Conservation (phyloP, 2,888 invertebrate genomes). For the Dyspetes luteomarginatus region DNA sequence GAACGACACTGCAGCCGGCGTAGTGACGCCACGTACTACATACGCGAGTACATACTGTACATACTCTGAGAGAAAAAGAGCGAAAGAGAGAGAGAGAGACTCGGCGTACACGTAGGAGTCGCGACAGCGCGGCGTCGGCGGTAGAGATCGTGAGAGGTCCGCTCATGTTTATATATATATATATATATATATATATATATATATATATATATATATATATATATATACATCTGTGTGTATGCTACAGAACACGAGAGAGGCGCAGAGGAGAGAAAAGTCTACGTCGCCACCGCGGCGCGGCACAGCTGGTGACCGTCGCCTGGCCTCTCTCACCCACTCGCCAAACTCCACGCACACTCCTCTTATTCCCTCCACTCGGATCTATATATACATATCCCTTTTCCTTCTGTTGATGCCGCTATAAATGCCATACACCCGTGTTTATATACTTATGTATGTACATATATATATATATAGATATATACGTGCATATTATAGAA, state of each 20-base stretch:
- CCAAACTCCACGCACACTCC: constrained; percentile 54
- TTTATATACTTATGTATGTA: constrained; percentile 40
- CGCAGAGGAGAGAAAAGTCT: constrained; percentile 33
- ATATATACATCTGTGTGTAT: constrained; percentile 28
- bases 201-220: too few species aligned
- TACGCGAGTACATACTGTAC: constrained; percentile 47
- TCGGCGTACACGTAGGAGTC: constrained; percentile 65
- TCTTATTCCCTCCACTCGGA: constrained; percentile 40
- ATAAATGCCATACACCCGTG: constrained; percentile 5
- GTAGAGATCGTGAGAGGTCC: constrained; percentile 63
- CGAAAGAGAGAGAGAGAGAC: constrained; percentile 12
- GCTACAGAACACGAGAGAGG: constrained; percentile 31
- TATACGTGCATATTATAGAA: not conserved
- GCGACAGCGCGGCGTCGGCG: constrained; percentile 70
- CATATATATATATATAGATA: not conserved
- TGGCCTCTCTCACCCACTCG: constrained; percentile 68
- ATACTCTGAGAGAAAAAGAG: constrained; percentile 22
- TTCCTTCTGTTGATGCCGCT: constrained; percentile 54
- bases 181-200: not conserved
- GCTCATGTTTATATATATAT: constrained; percentile 10
- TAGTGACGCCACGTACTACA: constrained; percentile 62
- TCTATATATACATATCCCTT: constrained; percentile 2
- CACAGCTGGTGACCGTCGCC: constrained; percentile 75
- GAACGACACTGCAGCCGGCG: constrained; percentile 50
- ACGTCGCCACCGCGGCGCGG: constrained; percentile 68